Base-by-base conservation (phyloP, 2,797 vertebrate genomes). In the Remorina albescens region DNA sequence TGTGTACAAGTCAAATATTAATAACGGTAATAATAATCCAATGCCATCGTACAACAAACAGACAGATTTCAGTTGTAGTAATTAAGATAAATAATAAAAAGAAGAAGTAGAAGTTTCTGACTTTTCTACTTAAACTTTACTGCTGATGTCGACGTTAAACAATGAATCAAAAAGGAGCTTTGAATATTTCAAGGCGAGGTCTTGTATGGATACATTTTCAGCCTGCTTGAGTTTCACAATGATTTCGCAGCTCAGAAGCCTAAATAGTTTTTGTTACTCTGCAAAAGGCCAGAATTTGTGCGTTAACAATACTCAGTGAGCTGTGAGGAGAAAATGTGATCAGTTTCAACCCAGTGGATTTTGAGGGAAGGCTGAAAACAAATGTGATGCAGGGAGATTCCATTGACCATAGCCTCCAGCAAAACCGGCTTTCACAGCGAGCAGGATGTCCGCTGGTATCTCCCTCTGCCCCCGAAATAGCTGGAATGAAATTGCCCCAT, bases 391-490 rank as follows among this genome's bases (percentile, higher is more conserved):
- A 8, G 21, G n/a, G 58, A 69, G 61, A 61, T 28, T 58, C 54
- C 56, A 74, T 18, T 65, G 76, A 76, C 65, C 44, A 1, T 1
- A 34, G 72, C 78, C 71, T 71, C 76, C 69, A 67, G 85, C 55
- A 0, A 67, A 71, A 69, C 50, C 47, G 58, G 32, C 65, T 75
- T 81, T 81, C 60, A 67, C 70, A 65, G 57, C 2, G 3, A 74
- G 67, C 60, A 66, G 77, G 71, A 81, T 78, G 81, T 71, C 78
- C 57, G 12, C 69, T 7, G 25, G 36, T 73, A 53, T 70, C 80
- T 13, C 54, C 73, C 69, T 71, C 65, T 66, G 72, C 73, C 70
- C 54, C 67, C 41, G 62, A 61, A 87, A 73, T 18, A 75, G 66
- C 70, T 30, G 13, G 55, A 75, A 67, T 68, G 61, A 84, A 88